Evolutionary conservation across 1,140 invertebrate genomes (phyloP).

Genomic region (Drosophila carrolli): DNA sequence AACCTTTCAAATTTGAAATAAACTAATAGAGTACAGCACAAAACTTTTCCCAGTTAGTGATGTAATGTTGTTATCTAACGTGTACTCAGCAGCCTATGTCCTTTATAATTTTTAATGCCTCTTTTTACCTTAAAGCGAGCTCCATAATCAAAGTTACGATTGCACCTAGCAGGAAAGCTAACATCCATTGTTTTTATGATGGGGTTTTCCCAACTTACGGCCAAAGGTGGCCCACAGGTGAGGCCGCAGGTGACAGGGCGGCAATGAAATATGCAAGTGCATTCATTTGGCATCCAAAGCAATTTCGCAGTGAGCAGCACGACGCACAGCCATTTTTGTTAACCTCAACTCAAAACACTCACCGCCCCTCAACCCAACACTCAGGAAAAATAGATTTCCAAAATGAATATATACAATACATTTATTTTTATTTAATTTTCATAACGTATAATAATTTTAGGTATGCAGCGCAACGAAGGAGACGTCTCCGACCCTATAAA

Average conservation of each 20-base stretch:
- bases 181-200: conserved; percentile 15
- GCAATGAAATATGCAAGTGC: conserved; percentile 66
- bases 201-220: neutral
- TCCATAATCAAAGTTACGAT: neutral
- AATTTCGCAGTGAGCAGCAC: conserved; percentile 52
- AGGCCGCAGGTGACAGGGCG: conserved; percentile 28
- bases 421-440: no score
- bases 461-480: no score
- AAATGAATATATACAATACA: no score
- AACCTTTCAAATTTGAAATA: no score
- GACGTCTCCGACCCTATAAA: no score
- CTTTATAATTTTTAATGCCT: no score
- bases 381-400: neutral
- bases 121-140: no score
- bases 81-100: no score
- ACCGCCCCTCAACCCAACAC: conserved; percentile 5
- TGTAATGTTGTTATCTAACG: no score
- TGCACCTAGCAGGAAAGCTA: neutral
- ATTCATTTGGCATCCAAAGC: conserved; percentile 62
- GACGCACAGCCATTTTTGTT: conserved; percentile 63
- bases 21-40: no score
- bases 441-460: no score
- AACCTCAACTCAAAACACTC: conserved; percentile 44
- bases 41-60: no score
- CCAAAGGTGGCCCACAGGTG: conserved; percentile 20